Percentiles rank a stretch among this genome's conserved stretches.
phyloP scores from a whole-genome alignment of 2,797 vertebrate species.

The Micrastur ruficollis region DNA sequence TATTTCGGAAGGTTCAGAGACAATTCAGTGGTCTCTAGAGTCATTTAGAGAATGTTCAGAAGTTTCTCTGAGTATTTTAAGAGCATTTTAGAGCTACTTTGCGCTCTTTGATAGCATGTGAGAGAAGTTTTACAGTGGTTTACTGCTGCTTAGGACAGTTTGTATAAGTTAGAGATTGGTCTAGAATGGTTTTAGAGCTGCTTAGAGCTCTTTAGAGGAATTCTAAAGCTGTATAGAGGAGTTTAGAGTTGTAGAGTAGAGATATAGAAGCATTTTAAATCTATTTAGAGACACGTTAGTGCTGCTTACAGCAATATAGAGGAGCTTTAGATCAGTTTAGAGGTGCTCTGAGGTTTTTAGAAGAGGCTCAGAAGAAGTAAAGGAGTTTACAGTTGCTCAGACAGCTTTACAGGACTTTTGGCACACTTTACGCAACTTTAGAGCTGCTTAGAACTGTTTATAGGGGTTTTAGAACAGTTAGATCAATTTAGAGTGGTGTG shows the following conservation, averaged over 20 bases:
- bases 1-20: not conserved
- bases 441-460: not conserved
- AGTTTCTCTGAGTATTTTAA: not conserved
- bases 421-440: not conserved
- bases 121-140: not conserved
- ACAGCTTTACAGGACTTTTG: not conserved
- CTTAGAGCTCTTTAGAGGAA: not conserved
- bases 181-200: not conserved
- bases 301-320: not conserved
- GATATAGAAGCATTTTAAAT: not conserved
- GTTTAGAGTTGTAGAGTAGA: not conserved
- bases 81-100: not conserved
- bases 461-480: not conserved
- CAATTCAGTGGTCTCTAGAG: not conserved
- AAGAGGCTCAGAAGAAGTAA: not conserved
- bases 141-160: not conserved
- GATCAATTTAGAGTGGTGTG: not conserved
- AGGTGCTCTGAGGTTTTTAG: not conserved
- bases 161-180: not conserved
- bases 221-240: not conserved
- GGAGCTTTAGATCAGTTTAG: not conserved
- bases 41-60: not conserved
- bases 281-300: not conserved
- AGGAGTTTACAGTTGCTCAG: not conserved
- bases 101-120: not conserved